Evolutionary conservation across 2,113 vertebrate genomes (phyloP).

Genomic region (Odocoileus virginianus): DNA sequence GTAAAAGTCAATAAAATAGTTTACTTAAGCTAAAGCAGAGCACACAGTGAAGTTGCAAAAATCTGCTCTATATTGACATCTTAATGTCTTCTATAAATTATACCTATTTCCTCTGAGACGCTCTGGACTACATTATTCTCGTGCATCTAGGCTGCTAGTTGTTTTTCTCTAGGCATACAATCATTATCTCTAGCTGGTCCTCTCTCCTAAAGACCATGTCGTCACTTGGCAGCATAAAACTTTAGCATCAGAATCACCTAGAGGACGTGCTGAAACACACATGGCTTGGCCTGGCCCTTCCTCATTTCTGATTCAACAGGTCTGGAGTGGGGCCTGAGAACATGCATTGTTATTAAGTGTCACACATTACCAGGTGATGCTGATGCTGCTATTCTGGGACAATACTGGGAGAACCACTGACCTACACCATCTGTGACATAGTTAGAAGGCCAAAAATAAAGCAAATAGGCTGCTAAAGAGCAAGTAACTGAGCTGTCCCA

Average conservation of each 20-base stretch:
- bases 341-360: not conserved
- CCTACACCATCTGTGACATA: slow-evolving; percentile 3
- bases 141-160: not conserved
- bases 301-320: not conserved
- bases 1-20: not conserved
- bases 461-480: not conserved
- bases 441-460: slow-evolving; percentile 12
- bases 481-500: not conserved
- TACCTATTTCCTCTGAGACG: not conserved
- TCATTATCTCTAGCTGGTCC: not conserved
- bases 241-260: not conserved
- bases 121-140: not conserved
- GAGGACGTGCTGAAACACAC: not conserved
- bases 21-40: not conserved
- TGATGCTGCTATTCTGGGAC: not conserved
- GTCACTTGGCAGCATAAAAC: not conserved
- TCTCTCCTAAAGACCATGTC: not conserved
- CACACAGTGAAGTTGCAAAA: not conserved
- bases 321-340: not conserved
- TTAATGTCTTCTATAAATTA: not conserved
- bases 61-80: not conserved
- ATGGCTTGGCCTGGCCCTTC: not conserved
- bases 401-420: not conserved
- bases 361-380: not conserved
- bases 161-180: not conserved